A percentile compares a stretch with the other conserved stretches of the same genome.
phyloP scores from a whole-genome alignment of 1,140 invertebrate genomes.

The Bombus fervidus region DNA sequence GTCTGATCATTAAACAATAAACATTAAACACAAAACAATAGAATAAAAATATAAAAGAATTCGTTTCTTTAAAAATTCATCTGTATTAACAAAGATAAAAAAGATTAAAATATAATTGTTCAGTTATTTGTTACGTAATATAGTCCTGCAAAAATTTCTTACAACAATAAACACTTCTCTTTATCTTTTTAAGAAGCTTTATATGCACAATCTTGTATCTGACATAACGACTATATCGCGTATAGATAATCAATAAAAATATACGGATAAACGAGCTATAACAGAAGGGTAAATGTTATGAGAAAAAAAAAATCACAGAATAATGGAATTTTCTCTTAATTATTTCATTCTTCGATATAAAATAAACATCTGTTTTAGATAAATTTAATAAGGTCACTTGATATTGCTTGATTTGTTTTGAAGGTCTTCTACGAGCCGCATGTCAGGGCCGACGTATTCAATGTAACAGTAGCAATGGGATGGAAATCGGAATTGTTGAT shows the following conservation, averaged over 20 bases:
- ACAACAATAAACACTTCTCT: background rate
- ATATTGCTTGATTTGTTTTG: too few relatives aligned
- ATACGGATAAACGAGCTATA: too few relatives aligned
- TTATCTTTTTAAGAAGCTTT: too few relatives aligned
- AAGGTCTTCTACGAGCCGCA: background rate
- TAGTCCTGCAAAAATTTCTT: background rate
- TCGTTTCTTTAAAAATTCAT: background rate
- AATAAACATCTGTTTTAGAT: background rate
- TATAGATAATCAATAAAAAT: background rate
- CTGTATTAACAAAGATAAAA: background rate
- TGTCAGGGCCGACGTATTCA: conserved; percentile 78
- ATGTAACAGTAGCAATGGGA: conserved; percentile 85
- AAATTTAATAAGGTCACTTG: background rate
- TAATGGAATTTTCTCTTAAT: too few relatives aligned
- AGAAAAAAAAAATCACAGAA: background rate
- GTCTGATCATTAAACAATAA: background rate
- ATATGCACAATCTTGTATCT: too few relatives aligned
- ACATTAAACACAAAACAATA: too few relatives aligned
- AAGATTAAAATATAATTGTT: background rate
- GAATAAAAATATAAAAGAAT: background rate
- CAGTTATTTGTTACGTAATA: background rate
- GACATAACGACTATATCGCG: background rate
- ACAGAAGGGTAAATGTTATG: background rate
- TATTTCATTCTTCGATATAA: background rate
- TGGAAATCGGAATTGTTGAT: conserved; percentile 84